These are phyloP conservation scores for Squalus acanthias DNA, from an alignment of 2,797 vertebrate genomes.

Conservation along the genomic window DNA sequence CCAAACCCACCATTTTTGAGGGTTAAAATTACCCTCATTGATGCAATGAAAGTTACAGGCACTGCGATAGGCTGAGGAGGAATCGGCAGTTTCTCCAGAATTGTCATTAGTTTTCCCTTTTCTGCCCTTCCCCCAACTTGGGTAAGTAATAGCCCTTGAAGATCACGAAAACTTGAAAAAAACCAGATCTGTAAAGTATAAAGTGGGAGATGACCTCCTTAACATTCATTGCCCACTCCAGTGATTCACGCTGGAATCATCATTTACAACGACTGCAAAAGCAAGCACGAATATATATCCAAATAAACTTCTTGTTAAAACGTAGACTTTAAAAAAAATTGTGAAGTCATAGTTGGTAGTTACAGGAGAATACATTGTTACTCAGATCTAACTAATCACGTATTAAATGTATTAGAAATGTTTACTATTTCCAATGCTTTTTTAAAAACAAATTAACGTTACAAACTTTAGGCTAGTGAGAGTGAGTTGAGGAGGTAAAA, in stretches of 20 bases:
- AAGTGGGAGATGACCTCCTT: neutral
- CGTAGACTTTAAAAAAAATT: neutral
- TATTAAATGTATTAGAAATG: neutral
- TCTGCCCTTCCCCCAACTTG: neutral
- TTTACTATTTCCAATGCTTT: neutral
- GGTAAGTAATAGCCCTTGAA: neutral
- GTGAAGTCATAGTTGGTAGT: neutral
- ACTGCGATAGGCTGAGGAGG: neutral
- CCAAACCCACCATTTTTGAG: neutral
- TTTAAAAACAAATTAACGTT: neutral
- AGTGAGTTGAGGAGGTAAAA: neutral
- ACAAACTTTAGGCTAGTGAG: neutral
- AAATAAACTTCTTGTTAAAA: neutral
- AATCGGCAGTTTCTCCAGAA: neutral
- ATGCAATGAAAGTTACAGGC: neutral
- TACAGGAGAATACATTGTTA: neutral
- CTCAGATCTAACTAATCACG: neutral
- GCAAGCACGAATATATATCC: neutral
- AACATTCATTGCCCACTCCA: neutral
- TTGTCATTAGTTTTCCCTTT: neutral
- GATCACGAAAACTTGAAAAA: neutral
- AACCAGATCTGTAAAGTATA: neutral
- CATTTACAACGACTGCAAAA: neutral
- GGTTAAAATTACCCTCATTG: neutral
- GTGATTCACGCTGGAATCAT: neutral